Evolutionary conservation across 2,797 vertebrate species (phyloP).

Genomic region (Hippopotamyrus pictus): DNA sequence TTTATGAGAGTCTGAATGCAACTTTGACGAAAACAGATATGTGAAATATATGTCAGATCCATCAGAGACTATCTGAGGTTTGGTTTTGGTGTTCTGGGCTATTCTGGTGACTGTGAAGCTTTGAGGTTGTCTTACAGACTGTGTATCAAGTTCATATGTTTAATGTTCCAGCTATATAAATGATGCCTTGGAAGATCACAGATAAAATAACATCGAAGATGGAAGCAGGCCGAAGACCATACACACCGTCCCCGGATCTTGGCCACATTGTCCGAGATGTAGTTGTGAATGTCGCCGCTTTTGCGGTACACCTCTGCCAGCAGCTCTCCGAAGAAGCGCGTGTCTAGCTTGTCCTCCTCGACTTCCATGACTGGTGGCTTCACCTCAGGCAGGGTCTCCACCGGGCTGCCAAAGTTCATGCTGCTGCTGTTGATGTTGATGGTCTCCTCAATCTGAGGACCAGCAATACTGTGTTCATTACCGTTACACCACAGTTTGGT

Average conservation of each 20-base stretch:
- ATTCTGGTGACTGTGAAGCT: background rate
- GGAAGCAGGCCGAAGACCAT: background rate
- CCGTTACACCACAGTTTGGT: background rate
- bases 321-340: slow-evolving; percentile 86
- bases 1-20: background rate
- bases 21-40: background rate
- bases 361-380: slow-evolving; percentile 23
- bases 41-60: background rate
- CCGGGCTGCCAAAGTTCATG: background rate
- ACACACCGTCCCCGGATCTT: slow-evolving; percentile 79
- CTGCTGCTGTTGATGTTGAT: background rate
- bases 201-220: background rate
- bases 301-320: slow-evolving; percentile 87
- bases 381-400: background rate
- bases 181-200: background rate
- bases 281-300: slow-evolving; percentile 78
- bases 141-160: background rate
- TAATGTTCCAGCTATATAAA: background rate
- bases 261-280: slow-evolving; percentile 77
- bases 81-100: background rate
- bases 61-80: background rate
- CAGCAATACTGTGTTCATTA: background rate
- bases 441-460: background rate
- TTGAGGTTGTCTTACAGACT: background rate
- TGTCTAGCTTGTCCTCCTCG: slow-evolving; percentile 69